Percentiles rank a stretch among this genome's conserved stretches.
Evolutionary conservation across 1,140 invertebrate genomes (phyloP).

Genomic region (Coptotermes formosanus): DNA sequence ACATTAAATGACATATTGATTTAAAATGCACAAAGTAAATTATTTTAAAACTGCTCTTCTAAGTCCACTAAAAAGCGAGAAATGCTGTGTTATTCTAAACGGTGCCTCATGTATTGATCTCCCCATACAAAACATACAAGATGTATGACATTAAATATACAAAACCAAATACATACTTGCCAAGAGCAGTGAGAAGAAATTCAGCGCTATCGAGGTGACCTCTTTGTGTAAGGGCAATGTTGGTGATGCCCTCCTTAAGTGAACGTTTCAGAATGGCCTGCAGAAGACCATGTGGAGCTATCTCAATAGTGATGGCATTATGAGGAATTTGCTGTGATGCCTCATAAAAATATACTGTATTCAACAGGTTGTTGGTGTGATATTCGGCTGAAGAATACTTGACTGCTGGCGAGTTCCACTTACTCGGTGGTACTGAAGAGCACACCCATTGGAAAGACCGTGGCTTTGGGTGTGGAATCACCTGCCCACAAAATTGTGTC

Average conservation of each 20-base stretch:
- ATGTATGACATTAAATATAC: too few relatives aligned
- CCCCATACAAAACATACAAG: too few relatives aligned
- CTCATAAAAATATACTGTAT: conserved; percentile 55
- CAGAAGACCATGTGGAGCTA: conserved; percentile 58
- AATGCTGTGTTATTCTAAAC: too few relatives aligned
- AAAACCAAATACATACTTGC: neutral
- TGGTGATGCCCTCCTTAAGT: conserved; percentile 48
- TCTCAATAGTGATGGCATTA: conserved; percentile 58
- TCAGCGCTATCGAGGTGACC: conserved; percentile 2
- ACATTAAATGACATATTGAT: too few relatives aligned
- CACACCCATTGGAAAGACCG: too few relatives aligned
- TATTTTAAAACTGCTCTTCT: too few relatives aligned
- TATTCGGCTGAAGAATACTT: conserved; percentile 60
- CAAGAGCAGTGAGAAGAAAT: neutral
- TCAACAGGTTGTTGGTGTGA: conserved; percentile 62
- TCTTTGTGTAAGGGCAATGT: conserved; percentile 57
- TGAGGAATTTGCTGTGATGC: conserved; percentile 56
- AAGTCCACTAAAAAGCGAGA: too few relatives aligned
- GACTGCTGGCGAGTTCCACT: conserved; percentile 54
- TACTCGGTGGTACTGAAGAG: conserved; percentile 44
- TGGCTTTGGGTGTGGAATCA: too few relatives aligned
- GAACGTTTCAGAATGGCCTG: conserved; percentile 58
- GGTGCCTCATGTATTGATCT: too few relatives aligned
- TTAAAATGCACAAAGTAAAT: too few relatives aligned
- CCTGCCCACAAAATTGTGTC: too few relatives aligned